These are phyloP conservation scores for Drosophila pseudotalamancana DNA, from an alignment of 2,888 invertebrate species.

Conservation along the genomic window DNA sequence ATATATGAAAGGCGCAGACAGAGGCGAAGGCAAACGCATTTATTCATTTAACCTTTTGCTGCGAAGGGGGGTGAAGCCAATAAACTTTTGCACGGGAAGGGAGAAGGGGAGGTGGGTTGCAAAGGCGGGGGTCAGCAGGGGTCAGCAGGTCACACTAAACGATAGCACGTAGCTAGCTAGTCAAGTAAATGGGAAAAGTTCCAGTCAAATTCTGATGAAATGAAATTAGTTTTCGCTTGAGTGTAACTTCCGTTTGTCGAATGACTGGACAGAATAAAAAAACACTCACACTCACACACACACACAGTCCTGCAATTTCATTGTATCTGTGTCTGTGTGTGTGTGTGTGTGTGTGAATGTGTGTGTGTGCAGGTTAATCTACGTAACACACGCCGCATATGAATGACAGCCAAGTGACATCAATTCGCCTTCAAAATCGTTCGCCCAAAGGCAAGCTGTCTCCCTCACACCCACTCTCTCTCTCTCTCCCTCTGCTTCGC, in stretches of 20 bases:
- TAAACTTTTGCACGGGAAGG: conserved; percentile 38
- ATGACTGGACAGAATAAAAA: conserved; percentile 55
- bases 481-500: neutral
- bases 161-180: conserved; percentile 63
- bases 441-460: conserved; percentile 27
- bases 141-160: conserved; percentile 42
- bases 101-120: neutral
- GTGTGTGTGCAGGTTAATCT: conserved; percentile 49
- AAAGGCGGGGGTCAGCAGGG: too few relatives aligned
- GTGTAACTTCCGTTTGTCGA: conserved; percentile 65
- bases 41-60: conserved; percentile 57
- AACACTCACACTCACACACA: conserved; percentile 7
- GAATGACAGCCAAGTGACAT: conserved; percentile 65
- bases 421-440: conserved; percentile 61
- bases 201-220: conserved; percentile 72
- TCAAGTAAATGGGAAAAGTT: conserved; percentile 69
- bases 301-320: conserved; percentile 36
- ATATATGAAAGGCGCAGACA: neutral
- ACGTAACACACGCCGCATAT: conserved; percentile 40
- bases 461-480: neutral
- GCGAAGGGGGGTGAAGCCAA: conserved; percentile 54
- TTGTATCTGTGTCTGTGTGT: conserved; percentile 6
- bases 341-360: conserved; percentile 19
- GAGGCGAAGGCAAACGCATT: conserved; percentile 44
- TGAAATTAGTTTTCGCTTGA: conserved; percentile 73